A percentile compares a stretch with the other conserved stretches of the same genome.
Evolutionary conservation across 2,113 vertebrate species (phyloP).

Genomic region (Muscicapa adusta): DNA sequence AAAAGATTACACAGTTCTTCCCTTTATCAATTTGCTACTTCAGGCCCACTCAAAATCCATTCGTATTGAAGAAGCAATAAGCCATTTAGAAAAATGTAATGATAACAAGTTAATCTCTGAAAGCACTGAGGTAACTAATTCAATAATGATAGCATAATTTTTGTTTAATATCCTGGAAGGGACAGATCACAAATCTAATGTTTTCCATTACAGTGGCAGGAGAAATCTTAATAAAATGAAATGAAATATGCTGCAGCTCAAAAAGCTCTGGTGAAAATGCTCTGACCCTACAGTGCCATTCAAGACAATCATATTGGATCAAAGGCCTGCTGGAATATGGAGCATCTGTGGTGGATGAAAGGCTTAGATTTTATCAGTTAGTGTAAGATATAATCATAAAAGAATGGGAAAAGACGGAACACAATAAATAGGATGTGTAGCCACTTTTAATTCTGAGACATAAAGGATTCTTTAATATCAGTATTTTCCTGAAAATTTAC

Average conservation of each 20-base stretch:
- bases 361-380: slow-evolving; percentile 6
- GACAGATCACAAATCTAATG: not conserved
- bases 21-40: not conserved
- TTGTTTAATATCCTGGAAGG: not conserved
- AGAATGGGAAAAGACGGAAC: not conserved
- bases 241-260: not conserved
- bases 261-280: not conserved
- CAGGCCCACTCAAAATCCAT: not conserved
- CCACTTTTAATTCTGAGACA: not conserved
- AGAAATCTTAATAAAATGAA: not conserved
- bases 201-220: not conserved
- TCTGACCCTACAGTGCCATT: not conserved
- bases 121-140: not conserved
- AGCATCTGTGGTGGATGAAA: not conserved
- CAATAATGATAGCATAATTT: not conserved
- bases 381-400: not conserved
- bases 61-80: not conserved
- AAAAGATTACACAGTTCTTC: not conserved
- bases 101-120: not conserved
- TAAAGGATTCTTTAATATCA: not conserved
- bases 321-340: not conserved
- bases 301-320: not conserved
- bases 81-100: not conserved
- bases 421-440: not conserved
- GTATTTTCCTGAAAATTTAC: not conserved